Evolutionary conservation across 35 echinoderm and acorn worm genomes (phyloP).

Genomic region (Strongylocentrotus purpuratus): DNA sequence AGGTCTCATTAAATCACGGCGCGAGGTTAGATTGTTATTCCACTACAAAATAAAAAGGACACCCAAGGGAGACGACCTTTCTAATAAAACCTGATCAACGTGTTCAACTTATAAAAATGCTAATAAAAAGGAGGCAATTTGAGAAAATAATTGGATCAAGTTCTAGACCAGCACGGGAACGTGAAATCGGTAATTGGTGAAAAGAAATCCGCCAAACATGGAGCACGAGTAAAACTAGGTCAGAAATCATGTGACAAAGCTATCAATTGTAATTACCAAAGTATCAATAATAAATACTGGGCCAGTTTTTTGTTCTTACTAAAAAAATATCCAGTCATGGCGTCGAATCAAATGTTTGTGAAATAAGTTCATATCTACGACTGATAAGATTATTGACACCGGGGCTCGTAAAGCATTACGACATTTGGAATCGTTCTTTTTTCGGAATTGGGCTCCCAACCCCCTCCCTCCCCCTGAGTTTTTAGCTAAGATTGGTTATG

Average conservation of each 20-base stretch:
- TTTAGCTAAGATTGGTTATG: no score
- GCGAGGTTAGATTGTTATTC: neutral
- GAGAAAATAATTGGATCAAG: neutral
- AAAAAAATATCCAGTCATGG: neutral
- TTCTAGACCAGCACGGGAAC: neutral
- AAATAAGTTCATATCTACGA: neutral
- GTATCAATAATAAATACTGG: neutral
- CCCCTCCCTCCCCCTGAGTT: no score
- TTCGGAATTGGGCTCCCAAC: no score
- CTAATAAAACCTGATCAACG: neutral
- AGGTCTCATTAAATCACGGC: neutral
- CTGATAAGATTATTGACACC: neutral
- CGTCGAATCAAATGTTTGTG: no score
- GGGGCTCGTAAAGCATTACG: neutral
- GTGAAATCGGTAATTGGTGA: neutral
- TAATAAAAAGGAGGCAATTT: neutral
- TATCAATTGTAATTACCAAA: neutral
- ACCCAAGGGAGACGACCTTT: neutral
- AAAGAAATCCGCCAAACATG: neutral
- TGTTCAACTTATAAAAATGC: neutral
- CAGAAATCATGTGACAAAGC: neutral
- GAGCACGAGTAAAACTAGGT: neutral
- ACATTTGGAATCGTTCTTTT: no score
- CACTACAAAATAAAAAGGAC: neutral
- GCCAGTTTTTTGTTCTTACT: neutral